A percentile compares a stretch with the other conserved stretches of the same genome.
phyloP scores from a whole-genome alignment of 2,888 invertebrate genomes.

The Trachelus iudaicus region DNA sequence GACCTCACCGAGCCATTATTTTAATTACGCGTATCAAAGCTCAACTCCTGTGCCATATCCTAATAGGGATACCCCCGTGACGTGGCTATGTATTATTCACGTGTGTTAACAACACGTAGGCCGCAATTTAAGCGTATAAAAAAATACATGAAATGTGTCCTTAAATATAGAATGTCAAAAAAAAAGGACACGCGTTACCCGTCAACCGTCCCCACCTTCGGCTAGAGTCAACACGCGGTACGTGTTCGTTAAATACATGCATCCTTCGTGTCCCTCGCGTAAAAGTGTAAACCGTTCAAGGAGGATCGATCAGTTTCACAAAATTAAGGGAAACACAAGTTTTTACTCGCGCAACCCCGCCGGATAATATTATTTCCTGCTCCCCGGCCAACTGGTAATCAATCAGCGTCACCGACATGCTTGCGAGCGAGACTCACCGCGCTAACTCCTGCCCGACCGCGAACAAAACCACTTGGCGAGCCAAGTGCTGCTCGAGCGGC shows the following conservation, averaged over 20 bases:
- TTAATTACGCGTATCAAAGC: not conserved
- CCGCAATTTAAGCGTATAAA: not conserved
- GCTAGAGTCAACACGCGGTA: not conserved
- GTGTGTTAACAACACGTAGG: not conserved
- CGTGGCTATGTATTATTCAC: not conserved
- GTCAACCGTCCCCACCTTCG: not conserved
- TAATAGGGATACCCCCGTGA: not conserved
- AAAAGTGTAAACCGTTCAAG: not conserved
- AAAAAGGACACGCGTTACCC: not conserved
- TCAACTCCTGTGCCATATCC: not conserved
- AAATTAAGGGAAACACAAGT: conserved; percentile 38
- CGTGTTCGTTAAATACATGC: not conserved
- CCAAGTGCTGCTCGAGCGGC: not conserved
- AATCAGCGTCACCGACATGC: conserved; percentile 33
- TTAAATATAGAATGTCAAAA: not conserved
- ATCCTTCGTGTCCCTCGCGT: not conserved
- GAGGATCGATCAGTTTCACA: not conserved
- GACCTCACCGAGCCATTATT: not conserved
- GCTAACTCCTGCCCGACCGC: not conserved
- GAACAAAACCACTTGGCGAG: conserved; percentile 2
- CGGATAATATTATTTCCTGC: conserved; percentile 35
- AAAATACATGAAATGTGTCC: too few species aligned
- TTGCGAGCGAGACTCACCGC: not conserved
- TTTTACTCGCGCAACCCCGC: conserved; percentile 34
- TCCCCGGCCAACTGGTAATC: conserved; percentile 24